Evolutionary conservation across 2,888 invertebrate genomes (phyloP).

Genomic region (Drosophila anomelani): DNA sequence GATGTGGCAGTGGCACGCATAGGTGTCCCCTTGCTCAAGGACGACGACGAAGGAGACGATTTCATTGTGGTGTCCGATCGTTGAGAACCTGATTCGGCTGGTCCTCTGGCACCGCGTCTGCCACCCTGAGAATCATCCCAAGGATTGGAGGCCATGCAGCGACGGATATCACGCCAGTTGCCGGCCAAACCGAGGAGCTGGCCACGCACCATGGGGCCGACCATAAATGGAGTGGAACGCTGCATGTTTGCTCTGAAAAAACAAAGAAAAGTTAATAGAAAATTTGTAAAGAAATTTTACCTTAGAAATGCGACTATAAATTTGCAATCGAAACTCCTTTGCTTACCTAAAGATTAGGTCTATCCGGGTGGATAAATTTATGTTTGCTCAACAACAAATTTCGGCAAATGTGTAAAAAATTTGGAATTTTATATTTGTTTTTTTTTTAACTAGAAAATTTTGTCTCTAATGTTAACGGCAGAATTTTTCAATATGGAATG

Average conservation of each 20-base stretch:
- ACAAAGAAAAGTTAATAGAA: neutral
- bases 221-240: neutral
- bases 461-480: conserved; percentile 8
- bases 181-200: neutral
- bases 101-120: neutral
- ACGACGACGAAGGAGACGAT: too few relatives aligned
- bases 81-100: too few relatives aligned
- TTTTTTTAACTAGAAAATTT: conserved; percentile 16
- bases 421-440: conserved; percentile 13
- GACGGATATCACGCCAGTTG: neutral
- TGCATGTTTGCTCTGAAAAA: conserved; percentile 3
- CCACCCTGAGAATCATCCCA: neutral
- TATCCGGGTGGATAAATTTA: too few relatives aligned
- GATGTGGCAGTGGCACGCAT: conserved; percentile 20
- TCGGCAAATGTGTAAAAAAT: neutral
- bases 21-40: neutral
- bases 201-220: neutral
- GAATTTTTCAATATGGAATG: conserved; percentile 11
- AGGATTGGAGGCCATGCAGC: neutral
- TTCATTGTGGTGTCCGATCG: too few relatives aligned
- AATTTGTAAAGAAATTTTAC: neutral
- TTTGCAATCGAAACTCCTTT: too few relatives aligned
- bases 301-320: too few relatives aligned
- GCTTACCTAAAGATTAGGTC: too few relatives aligned
- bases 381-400: neutral